Evolutionary conservation across 1,140 invertebrate species (phyloP).

Genomic region (Aphelinus certus): DNA sequence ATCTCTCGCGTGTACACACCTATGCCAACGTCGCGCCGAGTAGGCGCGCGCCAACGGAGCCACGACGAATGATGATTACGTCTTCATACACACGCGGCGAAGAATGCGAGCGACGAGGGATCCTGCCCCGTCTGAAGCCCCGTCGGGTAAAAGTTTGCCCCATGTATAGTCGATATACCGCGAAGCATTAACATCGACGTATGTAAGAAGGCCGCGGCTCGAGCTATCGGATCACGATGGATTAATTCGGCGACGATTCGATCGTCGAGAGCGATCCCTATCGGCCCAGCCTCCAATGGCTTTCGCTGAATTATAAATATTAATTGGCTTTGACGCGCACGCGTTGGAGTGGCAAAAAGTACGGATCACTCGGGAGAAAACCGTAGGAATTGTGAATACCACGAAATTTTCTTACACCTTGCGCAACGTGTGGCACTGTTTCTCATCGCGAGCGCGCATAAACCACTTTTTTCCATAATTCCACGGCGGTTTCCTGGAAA

Average conservation of each 20-base stretch:
- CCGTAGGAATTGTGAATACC: not conserved
- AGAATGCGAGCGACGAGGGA: not conserved
- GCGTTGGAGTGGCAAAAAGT: too few species aligned
- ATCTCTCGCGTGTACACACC: conserved; percentile 37
- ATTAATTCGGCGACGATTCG: too few species aligned
- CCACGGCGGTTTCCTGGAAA: conserved; percentile 1
- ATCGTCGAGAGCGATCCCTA: too few species aligned
- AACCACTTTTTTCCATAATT: conserved; percentile 11
- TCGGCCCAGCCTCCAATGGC: too few species aligned
- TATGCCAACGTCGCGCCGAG: conserved; percentile 48
- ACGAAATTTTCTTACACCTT: conserved; percentile 5
- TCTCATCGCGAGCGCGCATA: not conserved
- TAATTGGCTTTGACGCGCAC: too few species aligned
- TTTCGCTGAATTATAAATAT: too few species aligned
- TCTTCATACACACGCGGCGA: conserved; percentile 46
- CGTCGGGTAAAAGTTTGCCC: too few species aligned
- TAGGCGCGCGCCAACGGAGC: conserved; percentile 42
- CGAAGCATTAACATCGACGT: too few species aligned
- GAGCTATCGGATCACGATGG: too few species aligned
- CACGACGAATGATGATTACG: conserved; percentile 47
- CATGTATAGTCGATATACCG: too few species aligned
- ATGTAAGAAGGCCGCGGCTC: too few species aligned
- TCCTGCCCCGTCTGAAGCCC: too few species aligned
- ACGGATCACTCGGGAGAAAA: not conserved
- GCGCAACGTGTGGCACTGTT: not conserved